Base-by-base conservation (phyloP, 2,888 invertebrate species). In the Watsonalla cultraria region DNA sequence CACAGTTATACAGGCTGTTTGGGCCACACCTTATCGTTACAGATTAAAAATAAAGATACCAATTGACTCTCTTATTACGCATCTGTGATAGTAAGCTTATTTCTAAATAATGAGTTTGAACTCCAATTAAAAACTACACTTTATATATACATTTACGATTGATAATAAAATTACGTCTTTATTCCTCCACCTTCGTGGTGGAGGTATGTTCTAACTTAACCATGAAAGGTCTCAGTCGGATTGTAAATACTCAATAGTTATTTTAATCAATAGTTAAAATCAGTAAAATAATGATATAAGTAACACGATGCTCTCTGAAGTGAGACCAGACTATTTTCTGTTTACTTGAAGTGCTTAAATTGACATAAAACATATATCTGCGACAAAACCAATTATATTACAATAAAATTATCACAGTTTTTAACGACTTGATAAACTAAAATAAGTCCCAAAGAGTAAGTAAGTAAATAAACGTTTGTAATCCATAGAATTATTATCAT, bases 81-180 rank as follows among this genome's bases (percentile, higher is more conserved):
- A 62, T 63, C 62, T 64, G 64, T 64, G 63, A 64, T 55, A 61
- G 62, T 62, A 66, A 65, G 11, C 42, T 42, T 42, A 42, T 42
- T 42, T 42, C 11, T 11, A 42, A 8, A 42, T 42, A 37, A 42
- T 42, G 42, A 42, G 42, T 11, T 11, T 42, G 42, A 42, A 42
- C 42, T 42, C 42, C 42, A 42, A 42, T 42, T 42, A 11, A 42
- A 42, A 11, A 11, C 42, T 42, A 42, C 4, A 11, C 11, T 11
- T 42, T 42, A 42, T 42, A 1, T 42, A 42, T 42, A 11, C 5
- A 11, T 56, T 61, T 53, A 55, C 51, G 61, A 62, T 61, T 59
- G 61, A 60, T 61, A 58, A 52, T 46, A 11, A 14, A 5, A 39
- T 42, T 42, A 42, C 42, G 42, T 42, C 42, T 5, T 11, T 2